A percentile compares a stretch with the other conserved stretches of the same genome.
Conservation (phyloP, 2,113 vertebrate genomes). For the Phaethornis superciliosus region DNA sequence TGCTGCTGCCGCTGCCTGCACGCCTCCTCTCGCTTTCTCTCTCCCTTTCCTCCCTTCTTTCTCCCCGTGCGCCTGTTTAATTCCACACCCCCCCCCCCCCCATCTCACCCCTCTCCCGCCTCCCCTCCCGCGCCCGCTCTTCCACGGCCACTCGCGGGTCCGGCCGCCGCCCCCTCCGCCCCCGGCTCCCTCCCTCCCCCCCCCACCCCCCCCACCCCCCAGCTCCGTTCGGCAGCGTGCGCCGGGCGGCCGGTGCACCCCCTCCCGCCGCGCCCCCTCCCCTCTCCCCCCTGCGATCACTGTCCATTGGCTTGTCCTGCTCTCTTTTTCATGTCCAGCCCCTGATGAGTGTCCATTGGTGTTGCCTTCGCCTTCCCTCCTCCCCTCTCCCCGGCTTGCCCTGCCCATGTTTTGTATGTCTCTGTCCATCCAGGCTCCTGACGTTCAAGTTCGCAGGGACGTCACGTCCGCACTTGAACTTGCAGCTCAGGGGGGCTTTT, state of each 20-base stretch:
- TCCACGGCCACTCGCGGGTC: conserved; percentile 52
- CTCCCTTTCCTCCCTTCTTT: background rate
- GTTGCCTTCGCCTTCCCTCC: conserved; percentile 94
- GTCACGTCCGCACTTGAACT: conserved; percentile 99
- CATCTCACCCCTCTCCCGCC: background rate
- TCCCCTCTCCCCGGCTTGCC: conserved; percentile 92
- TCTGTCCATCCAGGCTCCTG: conserved; percentile 98
- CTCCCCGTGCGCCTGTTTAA: background rate
- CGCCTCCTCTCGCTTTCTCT: conserved; percentile 1
- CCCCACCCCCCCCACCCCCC: conserved; percentile 57
- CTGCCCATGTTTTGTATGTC: conserved; percentile 99
- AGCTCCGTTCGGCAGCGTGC: background rate
- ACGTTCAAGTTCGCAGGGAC: conserved; percentile 99
- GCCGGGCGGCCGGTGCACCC: conserved; percentile 67
- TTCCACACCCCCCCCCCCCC: conserved; percentile 17
- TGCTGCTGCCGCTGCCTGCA: background rate
- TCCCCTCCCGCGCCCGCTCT: background rate
- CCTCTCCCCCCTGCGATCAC: conserved; percentile 70
- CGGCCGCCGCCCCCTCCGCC: conserved; percentile 54
- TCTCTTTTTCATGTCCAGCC: conserved; percentile 89
- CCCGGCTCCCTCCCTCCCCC: background rate
- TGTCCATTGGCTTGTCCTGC: conserved; percentile 77
- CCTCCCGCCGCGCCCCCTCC: conserved; percentile 57
- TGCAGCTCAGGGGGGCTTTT: conserved; percentile 98
- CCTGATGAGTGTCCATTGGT: conserved; percentile 99